Conservation (phyloP, 2,888 invertebrate genomes). For the Hipparchia sbordonii region DNA sequence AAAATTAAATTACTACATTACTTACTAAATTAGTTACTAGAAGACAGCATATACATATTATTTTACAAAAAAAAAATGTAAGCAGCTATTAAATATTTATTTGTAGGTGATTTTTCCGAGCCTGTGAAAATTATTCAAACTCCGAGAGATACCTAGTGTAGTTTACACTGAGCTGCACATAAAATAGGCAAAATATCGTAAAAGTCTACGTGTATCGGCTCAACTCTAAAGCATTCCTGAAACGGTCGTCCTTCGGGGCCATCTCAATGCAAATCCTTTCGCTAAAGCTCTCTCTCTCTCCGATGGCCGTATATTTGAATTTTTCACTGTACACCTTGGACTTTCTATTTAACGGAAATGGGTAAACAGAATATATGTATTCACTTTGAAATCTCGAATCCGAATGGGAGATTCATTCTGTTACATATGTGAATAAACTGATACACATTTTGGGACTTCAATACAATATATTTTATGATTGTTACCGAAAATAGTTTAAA, state of each 20-base stretch:
- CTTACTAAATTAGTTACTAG: too few species aligned
- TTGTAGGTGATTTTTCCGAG: not conserved
- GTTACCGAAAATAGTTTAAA: too few species aligned
- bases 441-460: not conserved
- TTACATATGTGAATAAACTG: constrained; percentile 10
- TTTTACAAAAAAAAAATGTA: too few species aligned
- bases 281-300: constrained; percentile 32
- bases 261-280: constrained; percentile 38
- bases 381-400: constrained; percentile 2
- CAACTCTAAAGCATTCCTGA: constrained; percentile 25
- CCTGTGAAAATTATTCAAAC: constrained; percentile 33
- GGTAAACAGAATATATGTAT: constrained; percentile 26
- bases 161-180: constrained; percentile 10
- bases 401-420: constrained; percentile 1
- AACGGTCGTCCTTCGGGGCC: constrained; percentile 32
- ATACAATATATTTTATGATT: constrained; percentile 2
- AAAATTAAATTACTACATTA: too few species aligned
- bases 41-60: too few species aligned
- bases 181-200: constrained; percentile 32
- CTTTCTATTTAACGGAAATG: constrained; percentile 27
- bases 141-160: not conserved
- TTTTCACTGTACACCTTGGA: constrained; percentile 35
- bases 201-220: constrained; percentile 32
- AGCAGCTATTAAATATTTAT: too few species aligned
- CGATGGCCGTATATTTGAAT: constrained; percentile 38